phyloP scores from a whole-genome alignment of 2,113 vertebrate genomes.

The Solea solea region DNA sequence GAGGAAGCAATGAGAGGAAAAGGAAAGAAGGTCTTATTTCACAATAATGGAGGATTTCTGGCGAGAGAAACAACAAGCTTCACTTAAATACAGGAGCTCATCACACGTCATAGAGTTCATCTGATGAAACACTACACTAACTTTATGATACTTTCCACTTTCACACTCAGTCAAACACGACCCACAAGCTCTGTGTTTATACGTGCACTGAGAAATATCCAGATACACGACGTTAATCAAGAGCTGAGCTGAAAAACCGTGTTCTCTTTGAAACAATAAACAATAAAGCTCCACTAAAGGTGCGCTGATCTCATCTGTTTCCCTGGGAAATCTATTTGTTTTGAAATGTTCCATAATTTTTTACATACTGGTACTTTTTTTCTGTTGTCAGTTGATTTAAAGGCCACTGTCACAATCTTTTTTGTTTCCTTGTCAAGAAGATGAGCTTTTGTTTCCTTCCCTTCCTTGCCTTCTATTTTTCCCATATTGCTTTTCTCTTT shows the following conservation, averaged over 20 bases:
- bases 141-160: conserved; percentile 60
- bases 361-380: not conserved
- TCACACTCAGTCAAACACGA: conserved; percentile 60
- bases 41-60: conserved; percentile 11
- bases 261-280: conserved; percentile 27
- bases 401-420: not conserved
- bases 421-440: conserved; percentile 18
- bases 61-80: conserved; percentile 23
- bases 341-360: not conserved
- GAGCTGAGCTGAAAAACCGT: conserved; percentile 33
- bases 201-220: conserved; percentile 24
- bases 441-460: conserved; percentile 9
- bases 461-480: not conserved
- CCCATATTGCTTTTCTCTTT: conserved; percentile 13
- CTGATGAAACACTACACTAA: conserved; percentile 48
- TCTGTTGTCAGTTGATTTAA: conserved; percentile 20
- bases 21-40: not conserved
- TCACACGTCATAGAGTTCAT: conserved; percentile 24
- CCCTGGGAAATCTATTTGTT: conserved; percentile 13
- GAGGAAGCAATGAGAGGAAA: not conserved
- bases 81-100: conserved; percentile 15
- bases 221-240: conserved; percentile 44
- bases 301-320: conserved; percentile 42
- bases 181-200: conserved; percentile 42
- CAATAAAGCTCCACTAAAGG: not conserved